Conservation (phyloP, 2,113 vertebrate genomes). For the Mohoua ochrocephala region DNA sequence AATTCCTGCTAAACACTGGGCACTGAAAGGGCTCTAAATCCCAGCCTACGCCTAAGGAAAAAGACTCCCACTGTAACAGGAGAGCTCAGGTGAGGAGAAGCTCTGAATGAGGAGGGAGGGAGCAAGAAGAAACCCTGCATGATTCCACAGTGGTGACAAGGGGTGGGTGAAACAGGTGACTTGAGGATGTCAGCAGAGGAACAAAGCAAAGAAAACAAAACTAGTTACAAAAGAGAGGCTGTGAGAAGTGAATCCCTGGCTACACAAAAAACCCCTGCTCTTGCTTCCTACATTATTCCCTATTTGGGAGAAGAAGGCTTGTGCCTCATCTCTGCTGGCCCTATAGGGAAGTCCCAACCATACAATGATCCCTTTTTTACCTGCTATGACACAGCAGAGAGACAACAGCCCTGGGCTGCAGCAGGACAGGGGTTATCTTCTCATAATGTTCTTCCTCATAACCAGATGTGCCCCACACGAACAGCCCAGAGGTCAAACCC, state of each 20-base stretch:
- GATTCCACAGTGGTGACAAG: not conserved
- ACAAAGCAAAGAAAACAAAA: not conserved
- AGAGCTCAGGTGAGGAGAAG: not conserved
- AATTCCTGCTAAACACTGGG: not conserved
- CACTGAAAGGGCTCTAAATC: not conserved
- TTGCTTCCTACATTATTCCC: not conserved
- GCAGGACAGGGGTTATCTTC: not conserved
- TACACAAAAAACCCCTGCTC: not conserved
- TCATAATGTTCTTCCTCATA: not conserved
- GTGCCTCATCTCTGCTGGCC: not conserved
- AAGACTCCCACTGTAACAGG: not conserved
- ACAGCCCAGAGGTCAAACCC: not conserved
- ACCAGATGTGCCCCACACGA: not conserved
- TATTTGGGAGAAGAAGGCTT: not conserved
- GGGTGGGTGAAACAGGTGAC: not conserved
- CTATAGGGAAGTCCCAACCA: not conserved
- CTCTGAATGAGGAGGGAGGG: not conserved
- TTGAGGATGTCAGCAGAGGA: fast-evolving
- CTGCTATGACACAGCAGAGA: not conserved
- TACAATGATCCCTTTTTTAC: not conserved
- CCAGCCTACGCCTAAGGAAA: not conserved
- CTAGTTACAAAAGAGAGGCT: not conserved
- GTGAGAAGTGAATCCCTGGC: not conserved
- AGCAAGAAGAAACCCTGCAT: not conserved
- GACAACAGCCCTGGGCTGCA: not conserved